Evolutionary conservation across 2,888 invertebrate genomes (phyloP), one percentile per base, ranked within the genome.

Genomic region (Pterostichus niger): DNA sequence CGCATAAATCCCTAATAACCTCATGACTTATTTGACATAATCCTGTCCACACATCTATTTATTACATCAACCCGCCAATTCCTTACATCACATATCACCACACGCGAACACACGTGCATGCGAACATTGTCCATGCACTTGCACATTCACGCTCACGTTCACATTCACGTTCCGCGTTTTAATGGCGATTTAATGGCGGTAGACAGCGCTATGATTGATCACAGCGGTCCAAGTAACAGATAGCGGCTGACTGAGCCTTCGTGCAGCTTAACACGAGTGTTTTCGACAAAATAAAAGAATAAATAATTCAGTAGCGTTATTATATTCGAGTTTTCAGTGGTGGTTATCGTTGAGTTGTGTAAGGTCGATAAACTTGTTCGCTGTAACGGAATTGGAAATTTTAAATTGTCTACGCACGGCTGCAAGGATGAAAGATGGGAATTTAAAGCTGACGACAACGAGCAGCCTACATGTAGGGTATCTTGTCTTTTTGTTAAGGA

Each of bases 201-300:
- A 68, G 80, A 80, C 80, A 80, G 68, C 52, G 44, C 13, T 52
- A 80, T 80, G 80, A 80, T 80, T 80, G 80, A 80, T 80, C 80
- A 68, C 68, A 44, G 40, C 71, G 68, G 15, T 9, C 68, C 15
- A 13, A 40, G 71, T 44, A 71, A 71, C 17, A 71, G 71, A 71
- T 71, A 71, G 71, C 71, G 46, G 35, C 64, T 13, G 31, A 10
- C 31, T 11, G 11, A 13, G 68, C 31, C 61, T 54, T 24, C 61
- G 33, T 31, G 61, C 10, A 61, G 61, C 61, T 54, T 54, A 44
- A 11, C 44, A 44, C n/a, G 68, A 31, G 40, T n/a, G 13, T 35
- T 40, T 40, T 40, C 40, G 35, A 68, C 71, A 44, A 71, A 71
- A 71, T 71, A 71, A 64, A 71, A 71, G 44, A 71, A 71, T 71